These are phyloP conservation scores for Perizoma affinitatum DNA, from an alignment of 2,888 invertebrate genomes.

Conservation along the genomic window DNA sequence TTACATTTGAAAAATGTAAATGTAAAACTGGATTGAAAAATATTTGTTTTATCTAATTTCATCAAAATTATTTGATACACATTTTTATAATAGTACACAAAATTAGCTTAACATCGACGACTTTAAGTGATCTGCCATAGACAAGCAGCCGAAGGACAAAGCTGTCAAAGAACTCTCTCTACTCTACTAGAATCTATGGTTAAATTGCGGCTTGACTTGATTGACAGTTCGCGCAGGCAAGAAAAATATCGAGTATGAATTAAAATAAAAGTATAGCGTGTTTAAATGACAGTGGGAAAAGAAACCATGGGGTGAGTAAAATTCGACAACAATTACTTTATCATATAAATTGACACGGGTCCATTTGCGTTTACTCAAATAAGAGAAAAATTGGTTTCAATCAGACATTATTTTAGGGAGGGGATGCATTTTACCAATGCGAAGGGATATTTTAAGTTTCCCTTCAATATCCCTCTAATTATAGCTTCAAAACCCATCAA, in stretches of 20 bases:
- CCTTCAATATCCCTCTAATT: constrained; percentile 34
- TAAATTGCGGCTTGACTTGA: constrained; percentile 50
- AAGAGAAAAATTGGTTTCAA: constrained; percentile 56
- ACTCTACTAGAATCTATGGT: constrained; percentile 55
- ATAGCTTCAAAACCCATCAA: constrained; percentile 14
- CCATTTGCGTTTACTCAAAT: constrained; percentile 24
- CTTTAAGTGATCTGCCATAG: not conserved
- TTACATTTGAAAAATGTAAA: too few species aligned
- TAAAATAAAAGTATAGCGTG: constrained; percentile 67
- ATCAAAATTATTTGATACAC: too few species aligned
- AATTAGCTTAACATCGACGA: too few species aligned
- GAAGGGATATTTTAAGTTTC: constrained; percentile 73
- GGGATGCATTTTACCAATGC: constrained; percentile 81
- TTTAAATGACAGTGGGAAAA: constrained; percentile 92
- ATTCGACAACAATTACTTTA: constrained; percentile 28
- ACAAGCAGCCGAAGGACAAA: constrained; percentile 15
- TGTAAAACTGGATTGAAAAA: too few species aligned
- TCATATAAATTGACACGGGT: constrained; percentile 29
- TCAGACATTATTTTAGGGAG: constrained; percentile 78
- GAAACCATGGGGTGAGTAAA: constrained; percentile 91
- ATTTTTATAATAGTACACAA: too few species aligned
- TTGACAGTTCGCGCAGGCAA: constrained; percentile 58
- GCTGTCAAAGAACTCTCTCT: constrained; percentile 11
- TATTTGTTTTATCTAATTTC: too few species aligned
- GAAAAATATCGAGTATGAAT: constrained; percentile 64